Evolutionary conservation across 2,797 vertebrate species (phyloP).

Genomic region (Helarctos malayanus): DNA sequence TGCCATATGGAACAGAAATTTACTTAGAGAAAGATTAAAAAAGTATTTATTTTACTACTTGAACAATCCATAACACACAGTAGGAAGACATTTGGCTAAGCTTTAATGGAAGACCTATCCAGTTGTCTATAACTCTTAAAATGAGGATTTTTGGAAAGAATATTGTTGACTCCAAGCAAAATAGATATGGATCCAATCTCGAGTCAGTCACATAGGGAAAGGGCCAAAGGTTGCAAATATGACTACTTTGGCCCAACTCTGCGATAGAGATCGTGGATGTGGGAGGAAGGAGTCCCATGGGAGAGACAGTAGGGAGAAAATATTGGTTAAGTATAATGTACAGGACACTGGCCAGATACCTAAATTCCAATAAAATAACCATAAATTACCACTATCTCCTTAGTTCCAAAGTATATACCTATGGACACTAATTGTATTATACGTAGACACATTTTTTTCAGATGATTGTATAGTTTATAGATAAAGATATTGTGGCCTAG

Average conservation of each 20-base stretch:
- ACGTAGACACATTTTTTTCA: not conserved
- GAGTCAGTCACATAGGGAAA: not conserved
- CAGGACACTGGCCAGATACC: not conserved
- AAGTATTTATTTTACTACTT: not conserved
- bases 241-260: not conserved
- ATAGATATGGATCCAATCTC: not conserved
- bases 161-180: not conserved
- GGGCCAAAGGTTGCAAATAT: not conserved
- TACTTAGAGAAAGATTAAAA: not conserved
- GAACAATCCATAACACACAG: not conserved
- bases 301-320: not conserved
- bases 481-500: not conserved
- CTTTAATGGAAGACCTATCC: not conserved
- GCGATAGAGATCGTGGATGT: not conserved
- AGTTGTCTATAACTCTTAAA: not conserved
- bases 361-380: not conserved
- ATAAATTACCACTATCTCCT: not conserved
- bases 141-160: not conserved
- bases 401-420: not conserved
- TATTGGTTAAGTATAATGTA: not conserved
- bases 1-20: slow-evolving; percentile 29
- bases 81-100: not conserved
- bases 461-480: not conserved
- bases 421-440: not conserved
- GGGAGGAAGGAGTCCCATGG: not conserved